phyloP scores from a whole-genome alignment of 23 tunicate species.

The Trididemnum nubilum region DNA sequence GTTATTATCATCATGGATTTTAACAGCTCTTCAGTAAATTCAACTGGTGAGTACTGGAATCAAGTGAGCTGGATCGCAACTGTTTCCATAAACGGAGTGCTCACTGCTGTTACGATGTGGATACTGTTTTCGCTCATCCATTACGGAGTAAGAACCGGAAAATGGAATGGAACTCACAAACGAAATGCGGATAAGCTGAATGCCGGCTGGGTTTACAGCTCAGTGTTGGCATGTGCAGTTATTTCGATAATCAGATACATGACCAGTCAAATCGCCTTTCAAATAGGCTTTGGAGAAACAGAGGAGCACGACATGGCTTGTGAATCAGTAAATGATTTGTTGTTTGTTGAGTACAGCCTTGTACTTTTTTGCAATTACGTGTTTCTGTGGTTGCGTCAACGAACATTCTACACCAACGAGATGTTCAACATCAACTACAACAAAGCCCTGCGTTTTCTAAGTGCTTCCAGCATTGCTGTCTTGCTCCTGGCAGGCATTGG shows the following conservation, averaged over 20 bases:
- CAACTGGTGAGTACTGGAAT: background rate
- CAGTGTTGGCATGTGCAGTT: conserved; percentile 18
- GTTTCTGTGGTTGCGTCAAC: conserved; percentile 34
- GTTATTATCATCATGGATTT: no score
- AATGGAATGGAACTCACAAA: conserved; percentile 21
- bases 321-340: conserved; percentile 5
- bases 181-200: conserved; percentile 26
- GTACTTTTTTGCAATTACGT: conserved; percentile 15
- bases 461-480: conserved; percentile 10
- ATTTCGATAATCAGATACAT: conserved; percentile 15
- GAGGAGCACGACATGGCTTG: background rate
- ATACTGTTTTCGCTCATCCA: conserved; percentile 26
- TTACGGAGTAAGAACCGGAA: conserved; percentile 21
- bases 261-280: conserved; percentile 4
- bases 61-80: conserved; percentile 3
- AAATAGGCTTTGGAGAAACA: conserved; percentile 4
- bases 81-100: conserved; percentile 4
- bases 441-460: conserved; percentile 10
- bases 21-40: no score
- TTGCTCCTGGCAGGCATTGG: conserved; percentile 11
- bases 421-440: conserved; percentile 19
- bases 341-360: conserved; percentile 23
- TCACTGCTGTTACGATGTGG: conserved; percentile 21
- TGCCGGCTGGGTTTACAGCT: conserved; percentile 24
- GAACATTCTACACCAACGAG: conserved; percentile 32